Evolutionary conservation across 2,888 invertebrate genomes (phyloP).

Genomic region (Heliconius aoede): DNA sequence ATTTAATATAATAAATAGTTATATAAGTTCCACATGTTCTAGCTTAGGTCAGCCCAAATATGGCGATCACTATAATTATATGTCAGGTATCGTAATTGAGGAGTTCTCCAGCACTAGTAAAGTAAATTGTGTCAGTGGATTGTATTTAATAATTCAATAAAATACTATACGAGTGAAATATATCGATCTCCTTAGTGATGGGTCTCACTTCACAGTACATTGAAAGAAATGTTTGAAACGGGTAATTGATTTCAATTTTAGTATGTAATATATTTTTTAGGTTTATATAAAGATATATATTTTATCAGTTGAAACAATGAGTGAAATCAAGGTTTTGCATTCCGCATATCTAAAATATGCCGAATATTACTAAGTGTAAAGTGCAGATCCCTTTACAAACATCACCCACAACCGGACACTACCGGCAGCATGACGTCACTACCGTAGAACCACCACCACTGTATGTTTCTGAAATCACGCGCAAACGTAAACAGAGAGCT

Average conservation of each 20-base stretch:
- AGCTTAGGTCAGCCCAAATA: not conserved
- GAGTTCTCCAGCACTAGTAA: slow-evolving; percentile 9
- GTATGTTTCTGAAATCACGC: not conserved
- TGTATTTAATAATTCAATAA: slow-evolving; percentile 27
- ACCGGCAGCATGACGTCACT: too few relatives aligned
- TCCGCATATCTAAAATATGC: too few relatives aligned
- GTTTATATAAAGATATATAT: too few relatives aligned
- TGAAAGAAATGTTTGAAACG: not conserved
- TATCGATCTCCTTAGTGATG: slow-evolving; percentile 25
- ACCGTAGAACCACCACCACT: too few relatives aligned
- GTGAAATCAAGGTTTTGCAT: too few relatives aligned
- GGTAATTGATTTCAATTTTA: too few relatives aligned
- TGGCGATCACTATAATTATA: slow-evolving; percentile 3
- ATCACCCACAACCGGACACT: too few relatives aligned
- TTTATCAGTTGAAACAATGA: too few relatives aligned
- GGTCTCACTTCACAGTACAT: not conserved
- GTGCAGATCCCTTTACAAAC: too few relatives aligned
- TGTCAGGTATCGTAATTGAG: slow-evolving; percentile 23
- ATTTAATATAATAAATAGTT: not conserved
- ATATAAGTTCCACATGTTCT: not conserved
- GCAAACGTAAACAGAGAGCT: slow-evolving; percentile 16
- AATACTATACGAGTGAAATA: slow-evolving; percentile 13
- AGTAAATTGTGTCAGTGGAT: slow-evolving; percentile 19
- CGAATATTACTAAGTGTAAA: too few relatives aligned
- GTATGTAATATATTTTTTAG: too few relatives aligned